Evolutionary conservation across 2,113 vertebrate genomes (phyloP), one percentile per base, ranked within the genome.

Genomic region (Apaloderma vittatum): DNA sequence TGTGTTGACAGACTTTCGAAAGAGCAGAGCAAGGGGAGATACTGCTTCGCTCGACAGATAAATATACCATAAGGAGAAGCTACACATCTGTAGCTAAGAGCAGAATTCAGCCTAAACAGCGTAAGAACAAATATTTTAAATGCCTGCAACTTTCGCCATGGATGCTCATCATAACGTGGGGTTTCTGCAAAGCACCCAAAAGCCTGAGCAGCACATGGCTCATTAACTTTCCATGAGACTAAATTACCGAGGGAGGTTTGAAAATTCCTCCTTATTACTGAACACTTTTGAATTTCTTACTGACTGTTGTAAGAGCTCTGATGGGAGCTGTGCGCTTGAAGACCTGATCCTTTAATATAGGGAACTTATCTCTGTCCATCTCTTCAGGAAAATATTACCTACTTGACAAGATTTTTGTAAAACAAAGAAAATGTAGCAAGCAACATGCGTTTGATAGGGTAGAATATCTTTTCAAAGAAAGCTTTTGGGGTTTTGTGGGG

Each of bases 1-100:
- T 79, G 79, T 51, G 88, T 86, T 97, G 95, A 97, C 97, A 97
- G 96, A 84, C 88, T 95, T 93, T 89, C 72, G 92, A 59, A 96
- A 90, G 79, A 92, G 65, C 76, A 88, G 83, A 94, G 88, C 76
- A 86, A 80, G 36, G 90, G 79, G 65, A 92, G 27, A 82, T 93
- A 7, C 94, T 86, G 48, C 92, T 95, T 97, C 73, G 17, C 5
- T 77, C 55, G 52, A 40, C 68, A 75, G 72, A 91, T 84, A 95
- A 95, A 95, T 81, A 91, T 30, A 84, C 46, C 65, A 22, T 71
- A 57, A 91, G 49, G 92, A 93, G 88, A 95, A 92, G 72, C 29
- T 66, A 34, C 51, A 83, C 78, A 86, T 93, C 88, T 92, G 86
- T 92, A 92, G 67, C 55, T 63, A 37, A 4, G 30, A 94, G 55